Evolutionary conservation across 2,888 invertebrate species (phyloP).

Genomic region (Polydrusus pterygomalis): DNA sequence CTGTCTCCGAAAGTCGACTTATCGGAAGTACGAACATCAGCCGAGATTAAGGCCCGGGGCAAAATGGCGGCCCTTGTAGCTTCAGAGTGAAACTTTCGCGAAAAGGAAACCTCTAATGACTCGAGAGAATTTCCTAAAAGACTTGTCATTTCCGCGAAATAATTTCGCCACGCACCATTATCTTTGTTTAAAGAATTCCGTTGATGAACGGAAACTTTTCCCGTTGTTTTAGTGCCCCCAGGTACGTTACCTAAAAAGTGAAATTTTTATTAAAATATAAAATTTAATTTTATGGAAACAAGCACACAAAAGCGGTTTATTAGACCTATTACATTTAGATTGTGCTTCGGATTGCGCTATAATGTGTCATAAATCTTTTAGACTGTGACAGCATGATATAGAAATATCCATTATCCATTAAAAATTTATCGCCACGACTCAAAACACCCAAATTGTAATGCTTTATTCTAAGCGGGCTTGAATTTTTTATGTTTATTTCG

Average conservation of each 20-base stretch:
- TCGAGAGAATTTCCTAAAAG: slow-evolving; percentile 30
- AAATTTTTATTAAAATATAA: neutral
- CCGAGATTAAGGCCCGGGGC: slow-evolving; percentile 4
- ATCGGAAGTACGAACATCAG: slow-evolving; percentile 33
- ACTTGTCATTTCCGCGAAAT: slow-evolving; percentile 38
- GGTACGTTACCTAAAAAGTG: too few relatives aligned
- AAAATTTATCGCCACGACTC: neutral
- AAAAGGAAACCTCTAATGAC: slow-evolving; percentile 38
- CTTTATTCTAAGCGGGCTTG: slow-evolving; percentile 10
- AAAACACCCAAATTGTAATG: slow-evolving; percentile 9
- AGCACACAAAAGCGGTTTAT: neutral
- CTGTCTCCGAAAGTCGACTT: slow-evolving; percentile 18
- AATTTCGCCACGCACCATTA: slow-evolving; percentile 19
- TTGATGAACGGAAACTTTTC: neutral
- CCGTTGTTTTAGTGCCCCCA: neutral
- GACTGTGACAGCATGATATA: neutral
- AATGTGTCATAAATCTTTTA: slow-evolving; percentile 11
- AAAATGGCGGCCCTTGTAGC: slow-evolving; percentile 14
- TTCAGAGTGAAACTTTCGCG: slow-evolving; percentile 32
- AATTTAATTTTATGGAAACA: neutral
- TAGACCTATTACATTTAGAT: neutral
- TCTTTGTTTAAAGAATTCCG: neutral
- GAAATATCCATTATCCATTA: slow-evolving; percentile 19
- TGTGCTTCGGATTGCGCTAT: neutral
- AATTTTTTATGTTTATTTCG: slow-evolving; percentile 22